Evolutionary conservation across 2,797 vertebrate species (phyloP), one percentile per base, ranked within the genome.

Genomic region (Triplophysa yarkandensis): DNA sequence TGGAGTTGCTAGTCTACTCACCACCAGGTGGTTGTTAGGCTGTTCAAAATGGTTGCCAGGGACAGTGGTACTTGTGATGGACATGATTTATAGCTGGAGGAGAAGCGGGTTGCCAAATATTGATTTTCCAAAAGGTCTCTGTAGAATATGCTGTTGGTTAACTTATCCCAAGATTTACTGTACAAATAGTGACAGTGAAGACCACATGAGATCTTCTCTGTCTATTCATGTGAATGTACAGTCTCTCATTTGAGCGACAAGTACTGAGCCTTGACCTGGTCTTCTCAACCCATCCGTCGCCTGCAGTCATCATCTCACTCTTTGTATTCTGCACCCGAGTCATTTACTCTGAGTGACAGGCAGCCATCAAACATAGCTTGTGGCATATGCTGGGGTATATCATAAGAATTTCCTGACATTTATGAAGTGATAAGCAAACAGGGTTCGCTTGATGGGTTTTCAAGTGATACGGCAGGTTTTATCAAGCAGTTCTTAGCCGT

Each of bases 301-400:
- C 77, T 21, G 13, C 57, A 63, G 68, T 66, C 58, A 78, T 32
- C 43, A 16, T 68, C 58, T 77, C 28, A 28, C 61, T 52, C 32
- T 62, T 55, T 77, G 34, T 58, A 46, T 68, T 44, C 65, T 39
- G 41, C 63, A 74, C 63, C 30, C 3, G 60, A 71, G 70, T 74
- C 67, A 68, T 81, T 83, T 77, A 63, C 74, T 79, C 41, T 36
- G 41, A 5, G 30, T 76, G 80, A 80, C 76, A 73, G 64, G 61
- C 75, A 79, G 67, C 43, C 64, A 70, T 77, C 78, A 81, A 68
- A 58, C 28, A 46, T 27, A 66, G 65, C 74, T 70, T 52, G 41
- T 64, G 76, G 79, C 32, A 25, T 17, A 28, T 1, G 25, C 43
- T 39, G 58, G 17, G 63, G 32, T 64, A 74, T 78, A 74, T 64